Conservation (phyloP, 2,797 vertebrate species). For the Hylomyscus alleni region DNA sequence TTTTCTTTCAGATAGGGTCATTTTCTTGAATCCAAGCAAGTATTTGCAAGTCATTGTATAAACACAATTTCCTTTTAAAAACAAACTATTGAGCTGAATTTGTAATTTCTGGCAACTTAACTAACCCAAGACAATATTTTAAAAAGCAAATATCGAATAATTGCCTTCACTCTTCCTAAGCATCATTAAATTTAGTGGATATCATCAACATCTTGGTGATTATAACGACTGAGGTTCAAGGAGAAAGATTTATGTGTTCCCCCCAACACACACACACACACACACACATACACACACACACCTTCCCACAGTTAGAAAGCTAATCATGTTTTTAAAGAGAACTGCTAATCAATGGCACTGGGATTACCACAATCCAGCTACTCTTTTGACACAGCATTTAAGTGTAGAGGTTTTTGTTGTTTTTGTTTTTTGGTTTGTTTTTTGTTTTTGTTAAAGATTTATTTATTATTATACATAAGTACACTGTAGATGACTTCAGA, state of each 20-base stretch:
- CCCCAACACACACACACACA: no score
- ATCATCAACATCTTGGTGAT: not conserved
- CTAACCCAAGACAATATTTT: not conserved
- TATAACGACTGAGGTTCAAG: not conserved
- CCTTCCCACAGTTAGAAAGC: not conserved
- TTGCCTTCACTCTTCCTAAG: conserved; percentile 8
- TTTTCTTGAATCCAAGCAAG: not conserved
- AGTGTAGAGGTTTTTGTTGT: not conserved
- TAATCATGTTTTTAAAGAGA: conserved; percentile 19
- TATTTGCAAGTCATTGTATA: not conserved
- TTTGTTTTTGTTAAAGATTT: no score
- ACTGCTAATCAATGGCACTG: not conserved
- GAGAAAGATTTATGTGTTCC: not conserved
- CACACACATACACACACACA: no score
- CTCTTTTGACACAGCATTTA: not conserved
- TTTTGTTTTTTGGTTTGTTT: not conserved
- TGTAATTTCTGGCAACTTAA: no score
- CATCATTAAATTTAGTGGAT: conserved; percentile 1
- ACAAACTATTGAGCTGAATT: conserved; percentile 23
- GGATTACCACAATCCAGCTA: not conserved
- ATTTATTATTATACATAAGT: no score
- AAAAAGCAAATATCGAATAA: not conserved
- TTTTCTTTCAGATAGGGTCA: conserved; percentile 25
- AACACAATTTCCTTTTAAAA: conserved; percentile 51
- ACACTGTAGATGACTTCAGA: no score